phyloP scores from a whole-genome alignment of 2,113 vertebrate species.

The Rhinoderma darwinii region DNA sequence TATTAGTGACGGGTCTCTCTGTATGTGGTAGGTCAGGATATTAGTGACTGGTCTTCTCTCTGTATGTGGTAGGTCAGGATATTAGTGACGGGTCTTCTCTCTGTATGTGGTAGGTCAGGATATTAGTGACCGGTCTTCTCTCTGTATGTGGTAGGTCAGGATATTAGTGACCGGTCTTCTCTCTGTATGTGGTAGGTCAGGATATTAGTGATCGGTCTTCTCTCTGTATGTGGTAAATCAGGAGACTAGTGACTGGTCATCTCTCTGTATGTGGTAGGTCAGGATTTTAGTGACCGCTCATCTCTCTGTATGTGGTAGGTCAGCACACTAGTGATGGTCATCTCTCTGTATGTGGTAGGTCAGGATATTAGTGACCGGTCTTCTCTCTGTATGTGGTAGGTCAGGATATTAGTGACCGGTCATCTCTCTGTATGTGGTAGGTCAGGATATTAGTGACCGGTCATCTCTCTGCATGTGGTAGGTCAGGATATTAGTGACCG shows the following conservation, averaged over 20 bases:
- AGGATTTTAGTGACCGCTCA: not conserved
- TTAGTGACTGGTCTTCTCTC: not conserved
- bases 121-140: not conserved
- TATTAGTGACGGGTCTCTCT: not conserved
- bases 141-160: not conserved
- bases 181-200: not conserved
- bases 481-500: not conserved
- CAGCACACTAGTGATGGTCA: not conserved
- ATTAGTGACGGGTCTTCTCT: not conserved
- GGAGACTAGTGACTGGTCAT: not conserved
- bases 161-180: not conserved
- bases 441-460: not conserved
- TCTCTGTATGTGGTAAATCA: not conserved
- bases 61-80: not conserved
- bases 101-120: not conserved
- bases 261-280: not conserved
- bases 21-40: not conserved
- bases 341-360: conserved; percentile 65
- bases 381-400: not conserved
- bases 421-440: not conserved
- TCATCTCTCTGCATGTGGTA: conserved; percentile 65
- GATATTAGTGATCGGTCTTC: not conserved
- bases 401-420: not conserved
- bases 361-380: not conserved
- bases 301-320: not conserved